Base-by-base conservation (phyloP, 2,797 vertebrate species). In the Gymnoscopelus microlampas region DNA sequence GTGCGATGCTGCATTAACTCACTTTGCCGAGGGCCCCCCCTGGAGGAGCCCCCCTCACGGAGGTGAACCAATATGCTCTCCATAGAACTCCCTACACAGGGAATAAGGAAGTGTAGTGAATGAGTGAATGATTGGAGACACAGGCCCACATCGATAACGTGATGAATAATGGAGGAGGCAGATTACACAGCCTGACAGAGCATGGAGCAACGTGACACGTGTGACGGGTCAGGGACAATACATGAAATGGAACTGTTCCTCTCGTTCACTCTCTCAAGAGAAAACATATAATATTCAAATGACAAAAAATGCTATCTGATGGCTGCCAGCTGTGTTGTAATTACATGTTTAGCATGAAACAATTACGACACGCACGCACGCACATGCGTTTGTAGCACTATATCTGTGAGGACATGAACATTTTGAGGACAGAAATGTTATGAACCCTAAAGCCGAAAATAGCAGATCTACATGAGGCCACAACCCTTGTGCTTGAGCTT, bases 101-200 rank as follows among this genome's bases (percentile, higher is more conserved):
- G 19, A 19, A 19, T 19, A 19, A 19, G 19, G 19, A 19, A 19
- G 19, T 19, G 19, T 19, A 19, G 19, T 19, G 19, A 19, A 90
- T 84, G 81, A 89, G 80, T 55, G 55, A 12, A 19, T 19, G 19
- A 19, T 19, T 19, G 19, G 19, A 19, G 19, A 19, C 19, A 19
- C 19, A 19, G 19, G 19, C 19, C 75, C 71, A 66, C 79, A 56
- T 73, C 66, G 69, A 76, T 73, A 62, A 56, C 58, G 47, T 60
- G 6, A 82, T 87, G 73, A 87, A 88, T 89, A 80, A 85, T 84
- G 64, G 66, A 87, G 81, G 77, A 81, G 49, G 44, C 53, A 26
- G 62, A 11, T 76, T 69, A 58, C 56, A 44, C n/a, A 63, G 78
- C 23, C 39, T 49, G 71, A 29, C 3, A 29, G 26, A 4, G 19